Percentiles rank a stretch among this genome's conserved stretches.
phyloP scores from a whole-genome alignment of 2,113 vertebrate genomes.

The Macroglossus sobrinus region DNA sequence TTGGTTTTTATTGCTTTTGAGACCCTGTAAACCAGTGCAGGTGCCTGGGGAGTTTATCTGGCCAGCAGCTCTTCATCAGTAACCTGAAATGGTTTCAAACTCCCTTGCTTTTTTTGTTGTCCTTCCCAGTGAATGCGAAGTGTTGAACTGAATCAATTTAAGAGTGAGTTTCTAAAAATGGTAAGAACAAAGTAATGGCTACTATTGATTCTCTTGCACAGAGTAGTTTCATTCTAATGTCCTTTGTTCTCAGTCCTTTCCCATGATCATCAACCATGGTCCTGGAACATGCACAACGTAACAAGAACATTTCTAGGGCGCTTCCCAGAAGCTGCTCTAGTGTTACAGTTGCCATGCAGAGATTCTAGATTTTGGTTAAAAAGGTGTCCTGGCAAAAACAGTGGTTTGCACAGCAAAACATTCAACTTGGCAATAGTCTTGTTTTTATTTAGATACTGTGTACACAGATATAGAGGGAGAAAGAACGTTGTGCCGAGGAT shows the following conservation, averaged over 20 bases:
- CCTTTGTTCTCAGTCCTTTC: neutral
- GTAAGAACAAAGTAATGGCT: neutral
- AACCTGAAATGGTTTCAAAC: neutral
- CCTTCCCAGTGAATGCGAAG: neutral
- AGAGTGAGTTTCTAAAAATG: neutral
- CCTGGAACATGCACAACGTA: neutral
- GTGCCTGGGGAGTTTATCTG: neutral
- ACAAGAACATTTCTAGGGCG: neutral
- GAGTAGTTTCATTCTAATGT: neutral
- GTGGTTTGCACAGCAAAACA: neutral
- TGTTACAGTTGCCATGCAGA: neutral
- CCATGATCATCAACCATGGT: neutral
- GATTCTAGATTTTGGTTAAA: neutral
- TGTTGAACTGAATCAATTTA: neutral
- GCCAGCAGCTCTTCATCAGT: neutral
- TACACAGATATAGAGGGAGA: neutral
- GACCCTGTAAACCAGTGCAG: neutral
- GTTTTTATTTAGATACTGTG: neutral
- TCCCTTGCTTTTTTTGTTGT: neutral
- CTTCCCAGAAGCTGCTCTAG: neutral
- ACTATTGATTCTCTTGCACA: neutral
- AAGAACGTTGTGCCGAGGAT: neutral
- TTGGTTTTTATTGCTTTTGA: neutral
- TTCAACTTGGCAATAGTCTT: neutral
- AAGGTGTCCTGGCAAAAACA: neutral